Conservation (phyloP, 2,113 vertebrate genomes). For the Erpornis zantholeuca region DNA sequence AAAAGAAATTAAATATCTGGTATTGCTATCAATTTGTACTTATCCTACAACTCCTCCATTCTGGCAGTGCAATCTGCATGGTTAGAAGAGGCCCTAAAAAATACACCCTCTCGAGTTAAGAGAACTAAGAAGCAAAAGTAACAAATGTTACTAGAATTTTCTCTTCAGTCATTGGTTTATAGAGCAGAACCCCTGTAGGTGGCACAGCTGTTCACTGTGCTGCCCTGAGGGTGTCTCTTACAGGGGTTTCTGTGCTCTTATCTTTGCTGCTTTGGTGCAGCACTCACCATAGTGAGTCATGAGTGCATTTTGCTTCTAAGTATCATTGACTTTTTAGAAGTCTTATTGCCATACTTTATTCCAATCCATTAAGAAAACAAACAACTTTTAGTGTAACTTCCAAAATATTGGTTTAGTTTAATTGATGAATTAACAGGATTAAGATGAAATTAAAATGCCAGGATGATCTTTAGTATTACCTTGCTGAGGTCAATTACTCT, state of each 20-base stretch:
- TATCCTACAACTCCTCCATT: background rate
- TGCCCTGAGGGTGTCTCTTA: background rate
- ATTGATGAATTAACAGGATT: background rate
- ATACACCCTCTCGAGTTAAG: background rate
- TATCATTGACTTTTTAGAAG: background rate
- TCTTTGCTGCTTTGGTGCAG: background rate
- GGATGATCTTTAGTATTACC: background rate
- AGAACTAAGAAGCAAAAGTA: background rate
- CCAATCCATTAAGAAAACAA: background rate
- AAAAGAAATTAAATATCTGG: background rate
- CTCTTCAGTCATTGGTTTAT: background rate
- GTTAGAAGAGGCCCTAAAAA: background rate
- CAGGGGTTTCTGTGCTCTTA: background rate
- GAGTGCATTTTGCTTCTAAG: background rate
- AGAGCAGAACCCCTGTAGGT: background rate
- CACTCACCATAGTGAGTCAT: background rate
- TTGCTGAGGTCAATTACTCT: background rate
- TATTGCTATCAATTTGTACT: background rate
- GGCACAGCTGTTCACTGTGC: background rate
- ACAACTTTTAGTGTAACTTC: background rate
- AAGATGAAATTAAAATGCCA: background rate
- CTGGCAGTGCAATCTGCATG: background rate
- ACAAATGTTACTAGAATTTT: background rate
- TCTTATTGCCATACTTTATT: background rate
- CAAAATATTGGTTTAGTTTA: background rate